These are phyloP conservation scores for Lepeophtheirus nordmannii DNA, from an alignment of 2,888 invertebrate species.

Conservation along the genomic window DNA sequence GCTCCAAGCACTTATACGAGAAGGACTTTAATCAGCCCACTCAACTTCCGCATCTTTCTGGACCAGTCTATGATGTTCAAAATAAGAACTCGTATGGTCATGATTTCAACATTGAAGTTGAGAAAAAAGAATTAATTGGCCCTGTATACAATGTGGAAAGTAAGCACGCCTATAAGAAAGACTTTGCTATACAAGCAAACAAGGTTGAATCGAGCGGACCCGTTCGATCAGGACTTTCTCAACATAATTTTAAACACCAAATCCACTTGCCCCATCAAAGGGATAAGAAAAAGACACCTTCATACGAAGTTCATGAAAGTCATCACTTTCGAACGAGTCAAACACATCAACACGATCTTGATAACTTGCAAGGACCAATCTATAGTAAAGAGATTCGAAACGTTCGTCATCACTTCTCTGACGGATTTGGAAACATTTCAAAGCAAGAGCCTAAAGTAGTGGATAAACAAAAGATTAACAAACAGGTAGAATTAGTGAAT, in stretches of 20 bases:
- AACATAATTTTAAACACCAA: conserved; percentile 20
- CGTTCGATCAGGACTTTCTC: conserved; percentile 1
- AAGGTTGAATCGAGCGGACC: conserved; percentile 12
- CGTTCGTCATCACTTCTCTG: conserved; percentile 4
- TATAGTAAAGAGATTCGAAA: conserved; percentile 12
- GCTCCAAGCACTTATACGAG: not conserved
- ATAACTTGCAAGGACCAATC: conserved; percentile 17
- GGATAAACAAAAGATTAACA: conserved; percentile 8
- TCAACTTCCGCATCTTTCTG: conserved; percentile 11
- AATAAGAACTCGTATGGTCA: conserved; percentile 19
- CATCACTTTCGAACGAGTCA: conserved; percentile 19
- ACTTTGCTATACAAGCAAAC: conserved; percentile 7
- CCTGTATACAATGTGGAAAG: conserved; percentile 18
- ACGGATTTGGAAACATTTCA: not conserved
- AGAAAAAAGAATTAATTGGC: conserved; percentile 15
- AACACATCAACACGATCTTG: conserved; percentile 17
- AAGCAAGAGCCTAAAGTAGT: not conserved
- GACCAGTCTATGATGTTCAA: conserved; percentile 16
- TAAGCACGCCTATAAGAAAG: conserved; percentile 20
- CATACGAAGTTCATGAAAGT: conserved; percentile 20
- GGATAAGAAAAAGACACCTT: conserved; percentile 13
- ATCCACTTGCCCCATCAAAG: conserved; percentile 20
- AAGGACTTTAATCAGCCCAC: conserved; percentile 13
- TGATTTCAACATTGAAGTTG: conserved; percentile 11
- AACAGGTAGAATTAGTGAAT: conserved; percentile 14